Evolutionary conservation across 2,888 invertebrate species (phyloP).

Genomic region (Schrankia costaestrigalis): DNA sequence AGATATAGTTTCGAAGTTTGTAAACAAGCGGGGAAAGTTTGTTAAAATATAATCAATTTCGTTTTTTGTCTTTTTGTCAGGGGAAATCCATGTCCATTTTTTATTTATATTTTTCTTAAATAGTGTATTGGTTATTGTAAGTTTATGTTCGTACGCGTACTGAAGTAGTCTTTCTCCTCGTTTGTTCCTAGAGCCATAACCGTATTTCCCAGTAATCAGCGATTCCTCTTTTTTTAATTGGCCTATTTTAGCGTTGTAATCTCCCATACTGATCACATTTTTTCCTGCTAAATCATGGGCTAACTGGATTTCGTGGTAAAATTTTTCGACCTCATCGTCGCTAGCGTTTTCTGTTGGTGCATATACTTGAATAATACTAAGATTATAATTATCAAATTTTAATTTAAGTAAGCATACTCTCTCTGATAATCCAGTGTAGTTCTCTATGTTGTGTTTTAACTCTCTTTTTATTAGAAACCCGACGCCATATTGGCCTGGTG

Average conservation of each 20-base stretch:
- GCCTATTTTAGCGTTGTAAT: constrained; percentile 6
- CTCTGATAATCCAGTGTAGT: no score
- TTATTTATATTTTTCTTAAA: constrained; percentile 6
- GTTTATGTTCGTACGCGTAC: constrained; percentile 10
- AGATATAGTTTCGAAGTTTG: not conserved
- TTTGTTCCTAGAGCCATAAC: constrained; percentile 6
- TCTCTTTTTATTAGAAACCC: no score
- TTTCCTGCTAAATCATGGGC: not conserved
- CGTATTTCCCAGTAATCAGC: not conserved
- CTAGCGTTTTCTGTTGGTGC: not conserved
- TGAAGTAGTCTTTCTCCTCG: constrained; percentile 9
- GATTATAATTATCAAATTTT: constrained; percentile 4
- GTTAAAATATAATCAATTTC: no score
- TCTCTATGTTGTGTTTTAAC: no score
- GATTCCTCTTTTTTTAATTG: not conserved
- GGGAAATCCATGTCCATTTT: constrained; percentile 15
- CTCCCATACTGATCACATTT: constrained; percentile 3
- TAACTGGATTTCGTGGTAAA: not conserved
- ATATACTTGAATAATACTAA: not conserved
- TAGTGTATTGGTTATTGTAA: constrained; percentile 10
- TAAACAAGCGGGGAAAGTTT: not conserved
- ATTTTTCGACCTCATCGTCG: constrained; percentile 6
- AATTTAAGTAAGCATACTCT: no score
- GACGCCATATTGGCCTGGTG: no score
- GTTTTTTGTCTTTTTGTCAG: constrained; percentile 8